Evolutionary conservation across 1,140 invertebrate genomes (phyloP).

Genomic region (Daktulosphaira vitifoliae): DNA sequence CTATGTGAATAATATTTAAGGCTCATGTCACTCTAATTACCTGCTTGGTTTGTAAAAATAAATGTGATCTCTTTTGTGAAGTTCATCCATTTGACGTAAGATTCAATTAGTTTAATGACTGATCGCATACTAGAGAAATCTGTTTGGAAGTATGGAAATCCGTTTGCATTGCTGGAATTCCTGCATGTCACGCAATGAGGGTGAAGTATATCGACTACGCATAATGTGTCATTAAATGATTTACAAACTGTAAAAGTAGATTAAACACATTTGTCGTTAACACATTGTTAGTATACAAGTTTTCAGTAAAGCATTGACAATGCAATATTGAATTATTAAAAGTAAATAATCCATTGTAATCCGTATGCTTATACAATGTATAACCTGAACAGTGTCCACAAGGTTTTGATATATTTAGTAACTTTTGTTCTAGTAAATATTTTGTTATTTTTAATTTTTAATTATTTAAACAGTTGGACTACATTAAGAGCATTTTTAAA

Average conservation of each 20-base stretch:
- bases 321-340: too few relatives aligned
- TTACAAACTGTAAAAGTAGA: conserved; percentile 1
- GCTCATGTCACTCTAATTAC: conserved; percentile 6
- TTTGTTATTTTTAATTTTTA: too few relatives aligned
- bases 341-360: too few relatives aligned
- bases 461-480: too few relatives aligned
- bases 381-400: too few relatives aligned
- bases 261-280: background rate
- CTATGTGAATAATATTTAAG: too few relatives aligned
- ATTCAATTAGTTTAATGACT: background rate
- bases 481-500: too few relatives aligned
- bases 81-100: conserved; percentile 13
- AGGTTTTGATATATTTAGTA: too few relatives aligned
- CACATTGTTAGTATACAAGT: too few relatives aligned
- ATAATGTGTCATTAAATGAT: background rate
- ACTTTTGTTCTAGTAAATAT: too few relatives aligned
- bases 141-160: conserved; percentile 2
- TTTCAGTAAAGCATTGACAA: too few relatives aligned
- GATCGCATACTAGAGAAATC: conserved; percentile 7
- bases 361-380: too few relatives aligned
- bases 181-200: background rate
- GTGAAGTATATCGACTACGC: background rate
- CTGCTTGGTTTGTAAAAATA: conserved; percentile 27
- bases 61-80: conserved; percentile 28
- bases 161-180: conserved; percentile 3